A percentile compares a stretch with the other conserved stretches of the same genome.
Evolutionary conservation across 2,113 vertebrate genomes (phyloP).

Genomic region (Cavia porcellus): DNA sequence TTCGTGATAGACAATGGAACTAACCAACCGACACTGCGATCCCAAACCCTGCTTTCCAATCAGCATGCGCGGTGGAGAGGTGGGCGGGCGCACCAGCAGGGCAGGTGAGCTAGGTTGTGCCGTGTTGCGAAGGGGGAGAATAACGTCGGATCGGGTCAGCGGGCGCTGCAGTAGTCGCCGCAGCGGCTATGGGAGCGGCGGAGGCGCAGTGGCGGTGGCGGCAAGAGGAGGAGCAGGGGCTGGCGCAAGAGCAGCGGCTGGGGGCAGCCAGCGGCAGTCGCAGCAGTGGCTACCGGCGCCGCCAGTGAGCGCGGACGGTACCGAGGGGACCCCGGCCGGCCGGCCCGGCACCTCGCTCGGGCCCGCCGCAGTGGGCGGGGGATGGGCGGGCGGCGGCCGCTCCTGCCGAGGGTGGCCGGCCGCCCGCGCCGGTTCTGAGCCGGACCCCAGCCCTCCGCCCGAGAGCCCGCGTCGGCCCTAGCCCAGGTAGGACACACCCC

Average conservation of each 20-base stretch:
- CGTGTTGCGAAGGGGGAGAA: conserved; percentile 78
- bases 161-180: conserved; percentile 85
- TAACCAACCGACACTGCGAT: conserved; percentile 65
- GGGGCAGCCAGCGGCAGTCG: conserved; percentile 61
- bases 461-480: conserved; percentile 56
- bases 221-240: conserved; percentile 71
- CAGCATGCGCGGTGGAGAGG: conserved; percentile 13
- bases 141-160: conserved; percentile 86
- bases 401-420: conserved; percentile 64
- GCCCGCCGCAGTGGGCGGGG: conserved; percentile 81
- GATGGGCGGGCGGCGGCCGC: conserved; percentile 79
- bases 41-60: conserved; percentile 79
- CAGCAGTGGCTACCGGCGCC: conserved; percentile 67
- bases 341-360: conserved; percentile 65
- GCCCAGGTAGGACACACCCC: conserved; percentile 84
- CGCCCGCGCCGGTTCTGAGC: conserved; percentile 46
- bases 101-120: conserved; percentile 75
- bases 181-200: conserved; percentile 82
- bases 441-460: conserved; percentile 13
- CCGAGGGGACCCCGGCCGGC: conserved; percentile 14
- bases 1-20: conserved; percentile 47
- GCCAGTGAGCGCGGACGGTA: conserved; percentile 71
- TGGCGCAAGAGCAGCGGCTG: conserved; percentile 70
- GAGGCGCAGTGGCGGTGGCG: conserved; percentile 81
- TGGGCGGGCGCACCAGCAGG: conserved; percentile 77